phyloP scores from a whole-genome alignment of 2,113 vertebrate species.

The Columba livia region DNA sequence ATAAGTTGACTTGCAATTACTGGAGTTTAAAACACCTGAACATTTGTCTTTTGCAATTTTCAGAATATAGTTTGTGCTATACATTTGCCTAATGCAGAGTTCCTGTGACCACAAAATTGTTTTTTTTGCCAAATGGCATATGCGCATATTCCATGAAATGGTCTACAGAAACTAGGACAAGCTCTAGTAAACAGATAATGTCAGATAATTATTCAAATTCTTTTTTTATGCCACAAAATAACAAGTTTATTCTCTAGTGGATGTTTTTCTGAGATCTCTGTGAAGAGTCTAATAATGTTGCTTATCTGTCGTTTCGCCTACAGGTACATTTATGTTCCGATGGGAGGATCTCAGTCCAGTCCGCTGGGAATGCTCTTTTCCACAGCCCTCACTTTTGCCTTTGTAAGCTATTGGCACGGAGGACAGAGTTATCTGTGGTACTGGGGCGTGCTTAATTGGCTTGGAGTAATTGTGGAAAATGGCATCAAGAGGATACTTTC shows the following conservation, averaged over 20 bases:
- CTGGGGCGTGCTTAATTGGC: conserved; percentile 94
- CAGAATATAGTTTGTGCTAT: neutral
- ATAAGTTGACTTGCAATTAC: neutral
- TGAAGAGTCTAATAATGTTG: neutral
- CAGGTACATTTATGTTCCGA: conserved; percentile 94
- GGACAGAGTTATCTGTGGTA: conserved; percentile 89
- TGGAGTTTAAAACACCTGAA: neutral
- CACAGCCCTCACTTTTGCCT: conserved; percentile 87
- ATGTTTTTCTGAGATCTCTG: neutral
- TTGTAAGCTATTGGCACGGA: conserved; percentile 95
- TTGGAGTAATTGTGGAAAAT: conserved; percentile 86
- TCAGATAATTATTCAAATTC: neutral
- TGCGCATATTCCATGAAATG: neutral
- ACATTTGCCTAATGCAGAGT: neutral
- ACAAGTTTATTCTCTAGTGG: neutral
- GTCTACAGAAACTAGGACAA: neutral
- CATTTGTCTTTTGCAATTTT: neutral
- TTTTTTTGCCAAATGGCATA: neutral
- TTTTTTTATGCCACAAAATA: neutral
- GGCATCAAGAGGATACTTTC: conserved; percentile 76
- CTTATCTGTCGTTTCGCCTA: conserved; percentile 23
- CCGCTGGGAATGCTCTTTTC: conserved; percentile 80
- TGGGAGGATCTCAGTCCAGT: conserved; percentile 88
- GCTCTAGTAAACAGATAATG: neutral
- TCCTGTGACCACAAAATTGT: neutral